Evolutionary conservation across 1,140 invertebrate species (phyloP).

Genomic region (Drosophila miranda): DNA sequence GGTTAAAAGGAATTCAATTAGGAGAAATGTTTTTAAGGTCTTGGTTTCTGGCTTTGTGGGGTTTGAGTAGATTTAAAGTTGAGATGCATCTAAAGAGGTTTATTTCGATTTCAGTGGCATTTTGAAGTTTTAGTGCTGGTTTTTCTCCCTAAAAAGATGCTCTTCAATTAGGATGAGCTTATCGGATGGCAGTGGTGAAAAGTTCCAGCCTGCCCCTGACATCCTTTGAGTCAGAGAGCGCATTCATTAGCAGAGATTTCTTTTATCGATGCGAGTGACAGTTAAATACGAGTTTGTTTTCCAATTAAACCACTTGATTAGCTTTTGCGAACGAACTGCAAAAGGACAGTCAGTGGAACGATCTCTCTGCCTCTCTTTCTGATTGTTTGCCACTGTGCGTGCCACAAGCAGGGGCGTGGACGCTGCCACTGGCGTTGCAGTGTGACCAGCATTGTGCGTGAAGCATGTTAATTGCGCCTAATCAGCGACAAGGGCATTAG

Average conservation of each 20-base stretch:
- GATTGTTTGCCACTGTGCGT: constrained; percentile 5
- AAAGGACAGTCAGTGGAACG: background rate
- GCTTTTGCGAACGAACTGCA: constrained; percentile 47
- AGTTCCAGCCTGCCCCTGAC: too few species aligned
- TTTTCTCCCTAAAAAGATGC: too few species aligned
- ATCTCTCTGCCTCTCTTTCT: background rate
- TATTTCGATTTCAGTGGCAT: background rate
- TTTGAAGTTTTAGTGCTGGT: background rate
- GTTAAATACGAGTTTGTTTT: constrained; percentile 77
- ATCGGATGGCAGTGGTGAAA: background rate
- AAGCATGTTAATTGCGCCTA: constrained; percentile 74
- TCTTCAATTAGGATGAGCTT: background rate
- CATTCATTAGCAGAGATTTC: constrained; percentile 40
- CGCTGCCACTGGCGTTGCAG: constrained; percentile 24
- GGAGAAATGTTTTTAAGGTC: constrained; percentile 1
- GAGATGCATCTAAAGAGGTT: background rate
- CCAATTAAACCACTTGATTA: constrained; percentile 79
- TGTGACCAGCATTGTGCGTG: constrained; percentile 57
- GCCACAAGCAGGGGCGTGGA: background rate
- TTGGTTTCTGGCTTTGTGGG: background rate
- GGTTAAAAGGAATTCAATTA: constrained; percentile 12
- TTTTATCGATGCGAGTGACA: constrained; percentile 63
- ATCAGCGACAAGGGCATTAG: constrained; percentile 49
- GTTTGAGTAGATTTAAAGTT: background rate
- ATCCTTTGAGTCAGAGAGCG: constrained; percentile 2